Conservation (phyloP, 2,113 vertebrate genomes). For the Cyrtonyx montezumae region DNA sequence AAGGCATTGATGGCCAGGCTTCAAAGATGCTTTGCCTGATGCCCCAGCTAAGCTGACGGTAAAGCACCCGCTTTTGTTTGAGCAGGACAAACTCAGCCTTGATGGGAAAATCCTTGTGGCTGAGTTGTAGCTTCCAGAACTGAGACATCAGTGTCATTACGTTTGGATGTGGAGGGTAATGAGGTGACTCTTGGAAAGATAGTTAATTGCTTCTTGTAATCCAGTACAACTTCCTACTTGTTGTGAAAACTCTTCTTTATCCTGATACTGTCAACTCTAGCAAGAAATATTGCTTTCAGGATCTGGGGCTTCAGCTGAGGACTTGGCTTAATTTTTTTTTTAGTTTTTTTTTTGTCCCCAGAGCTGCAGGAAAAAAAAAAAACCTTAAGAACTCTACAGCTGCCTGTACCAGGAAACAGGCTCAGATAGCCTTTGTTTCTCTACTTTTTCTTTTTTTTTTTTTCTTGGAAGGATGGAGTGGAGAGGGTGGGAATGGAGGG, state of each 20-base stretch:
- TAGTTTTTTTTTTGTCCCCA: neutral
- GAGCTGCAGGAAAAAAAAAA: neutral
- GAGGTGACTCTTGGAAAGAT: neutral
- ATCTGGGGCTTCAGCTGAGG: neutral
- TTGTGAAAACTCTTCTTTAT: neutral
- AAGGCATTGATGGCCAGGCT: neutral
- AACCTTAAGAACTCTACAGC: neutral
- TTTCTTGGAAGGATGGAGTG: neutral
- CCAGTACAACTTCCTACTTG: neutral
- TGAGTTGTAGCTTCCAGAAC: neutral
- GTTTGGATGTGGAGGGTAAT: neutral
- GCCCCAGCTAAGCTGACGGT: neutral
- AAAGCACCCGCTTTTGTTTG: neutral
- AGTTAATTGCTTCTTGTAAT: neutral
- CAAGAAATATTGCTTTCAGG: neutral
- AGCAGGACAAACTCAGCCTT: neutral
- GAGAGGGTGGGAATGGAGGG: neutral
- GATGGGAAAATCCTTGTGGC: neutral
- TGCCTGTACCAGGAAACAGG: neutral
- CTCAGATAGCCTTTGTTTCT: neutral
- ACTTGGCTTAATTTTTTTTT: neutral
- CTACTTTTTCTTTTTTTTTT: neutral
- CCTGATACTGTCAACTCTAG: neutral
- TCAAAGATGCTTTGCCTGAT: constrained; percentile 32
- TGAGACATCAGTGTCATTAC: neutral